These are phyloP conservation scores for Lonchura striata DNA, from an alignment of 2,113 vertebrate species.

Conservation along the genomic window DNA sequence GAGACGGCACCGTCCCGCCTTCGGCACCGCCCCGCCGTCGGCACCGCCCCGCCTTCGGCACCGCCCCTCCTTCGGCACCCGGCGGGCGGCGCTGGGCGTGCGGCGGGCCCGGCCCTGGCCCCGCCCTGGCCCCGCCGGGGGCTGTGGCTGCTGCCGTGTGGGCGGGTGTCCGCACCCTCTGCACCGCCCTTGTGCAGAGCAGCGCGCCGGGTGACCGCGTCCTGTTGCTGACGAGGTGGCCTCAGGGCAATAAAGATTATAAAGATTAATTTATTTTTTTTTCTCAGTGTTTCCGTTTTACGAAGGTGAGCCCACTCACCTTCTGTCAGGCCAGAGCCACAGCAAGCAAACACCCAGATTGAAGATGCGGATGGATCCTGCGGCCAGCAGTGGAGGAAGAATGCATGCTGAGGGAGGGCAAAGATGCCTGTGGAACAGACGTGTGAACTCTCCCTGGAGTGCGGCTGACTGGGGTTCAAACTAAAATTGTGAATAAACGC, in stretches of 20 bases:
- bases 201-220: rapidly evolving
- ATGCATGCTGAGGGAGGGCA: background rate
- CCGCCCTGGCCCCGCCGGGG: background rate
- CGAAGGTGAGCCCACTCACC: rapidly evolving
- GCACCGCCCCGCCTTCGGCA: too few relatives aligned
- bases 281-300: background rate
- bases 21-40: too few relatives aligned
- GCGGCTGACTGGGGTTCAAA: background rate
- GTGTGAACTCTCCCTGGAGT: too few relatives aligned
- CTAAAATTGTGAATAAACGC: background rate
- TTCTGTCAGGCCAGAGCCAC: background rate
- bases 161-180: too few relatives aligned
- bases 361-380: background rate
- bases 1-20: too few relatives aligned
- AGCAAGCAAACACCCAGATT: rapidly evolving
- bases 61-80: too few relatives aligned
- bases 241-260: background rate
- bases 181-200: background rate
- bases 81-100: rapidly evolving
- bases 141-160: too few relatives aligned
- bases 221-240: background rate
- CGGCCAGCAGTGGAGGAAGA: too few relatives aligned
- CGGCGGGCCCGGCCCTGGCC: background rate
- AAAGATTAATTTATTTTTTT: too few relatives aligned
- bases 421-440: background rate